These are phyloP conservation scores for Euplexia lucipara DNA, from an alignment of 2,888 invertebrate genomes.

Conservation along the genomic window DNA sequence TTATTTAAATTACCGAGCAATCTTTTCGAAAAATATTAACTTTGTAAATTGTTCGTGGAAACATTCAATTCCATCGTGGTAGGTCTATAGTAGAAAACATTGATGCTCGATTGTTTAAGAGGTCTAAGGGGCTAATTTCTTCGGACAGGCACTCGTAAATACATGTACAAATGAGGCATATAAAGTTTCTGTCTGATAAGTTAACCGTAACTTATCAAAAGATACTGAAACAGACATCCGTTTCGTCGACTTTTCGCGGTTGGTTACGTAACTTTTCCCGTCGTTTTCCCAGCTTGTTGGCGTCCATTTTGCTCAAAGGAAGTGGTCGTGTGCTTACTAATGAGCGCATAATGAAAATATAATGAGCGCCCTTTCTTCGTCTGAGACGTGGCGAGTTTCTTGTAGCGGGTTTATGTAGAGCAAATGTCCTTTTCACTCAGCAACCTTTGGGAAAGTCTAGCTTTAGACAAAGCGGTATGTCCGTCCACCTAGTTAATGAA, in stretches of 20 bases:
- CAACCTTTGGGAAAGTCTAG: slow-evolving; percentile 25
- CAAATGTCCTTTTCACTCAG: slow-evolving; percentile 51
- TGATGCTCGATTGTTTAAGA: neutral
- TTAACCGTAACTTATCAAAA: neutral
- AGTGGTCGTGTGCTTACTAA: slow-evolving; percentile 48
- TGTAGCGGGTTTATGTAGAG: slow-evolving; percentile 37
- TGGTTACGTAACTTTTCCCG: slow-evolving; percentile 17
- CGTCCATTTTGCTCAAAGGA: slow-evolving; percentile 51
- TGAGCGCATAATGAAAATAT: slow-evolving; percentile 55
- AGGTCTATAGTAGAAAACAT: slow-evolving; percentile 21
- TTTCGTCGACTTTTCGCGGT: slow-evolving; percentile 21
- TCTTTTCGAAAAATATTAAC: slow-evolving; percentile 3
- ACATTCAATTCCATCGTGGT: slow-evolving; percentile 15
- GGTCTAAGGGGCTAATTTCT: neutral
- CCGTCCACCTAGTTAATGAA: slow-evolving; percentile 2
- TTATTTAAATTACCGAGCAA: slow-evolving; percentile 39
- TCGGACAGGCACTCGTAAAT: neutral
- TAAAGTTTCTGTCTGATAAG: neutral
- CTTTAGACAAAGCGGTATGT: slow-evolving; percentile 9
- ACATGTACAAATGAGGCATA: neutral
- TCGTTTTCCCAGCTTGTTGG: slow-evolving; percentile 21
- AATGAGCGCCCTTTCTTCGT: slow-evolving; percentile 54
- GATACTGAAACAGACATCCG: neutral
- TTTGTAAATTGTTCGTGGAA: slow-evolving; percentile 6
- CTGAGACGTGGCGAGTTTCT: slow-evolving; percentile 39